Base-by-base conservation (phyloP, 2,113 vertebrate species). In the Macrotis lagotis region DNA sequence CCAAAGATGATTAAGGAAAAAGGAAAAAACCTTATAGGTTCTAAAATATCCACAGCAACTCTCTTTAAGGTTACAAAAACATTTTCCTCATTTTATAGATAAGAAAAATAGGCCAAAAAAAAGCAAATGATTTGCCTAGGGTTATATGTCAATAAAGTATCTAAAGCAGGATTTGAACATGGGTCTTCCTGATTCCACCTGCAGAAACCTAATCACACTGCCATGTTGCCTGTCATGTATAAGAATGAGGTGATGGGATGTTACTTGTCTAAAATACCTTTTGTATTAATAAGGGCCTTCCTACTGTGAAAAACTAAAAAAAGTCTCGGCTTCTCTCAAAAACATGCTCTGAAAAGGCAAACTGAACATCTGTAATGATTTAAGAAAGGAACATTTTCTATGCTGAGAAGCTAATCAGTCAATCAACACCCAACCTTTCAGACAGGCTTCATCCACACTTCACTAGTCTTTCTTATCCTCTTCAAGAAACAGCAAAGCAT, bases 401-500 rank as follows among this genome's bases (percentile, higher is more conserved):
- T 98, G 97, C 97, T 97, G 97, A 98, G 97, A 93, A 98, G 96
- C 96, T 98, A 98, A 98, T 98, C 98, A 98, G 98, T 98, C 98
- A 98, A 97, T 98, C 98, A 98, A 97, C 95, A 97, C 83, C 93
- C 96, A 97, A 97, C 95, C 97, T 97, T 98, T 96, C 96, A 97
- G 97, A 96, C 97, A 98, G 95, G 96, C 93, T 66, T 93, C 92
- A 95, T 95, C 94, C 94, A 91, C 55, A 95, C 47, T 93, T 96
- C 93, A n/a, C 47, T 93, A 51, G 95, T 98, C 89, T 96, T 96
- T 97, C 94, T 98, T 98, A 96, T 98, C 97, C 97, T 98, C 96
- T 97, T 97, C 96, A 74, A 93, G 93, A 96, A 96, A 95, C 95
- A 97, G 52, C 94, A 98, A 97, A 98, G 97, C 93, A 98, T 95